Conservation (phyloP, 2,888 invertebrate species). For the Calliphora vomitoria region DNA sequence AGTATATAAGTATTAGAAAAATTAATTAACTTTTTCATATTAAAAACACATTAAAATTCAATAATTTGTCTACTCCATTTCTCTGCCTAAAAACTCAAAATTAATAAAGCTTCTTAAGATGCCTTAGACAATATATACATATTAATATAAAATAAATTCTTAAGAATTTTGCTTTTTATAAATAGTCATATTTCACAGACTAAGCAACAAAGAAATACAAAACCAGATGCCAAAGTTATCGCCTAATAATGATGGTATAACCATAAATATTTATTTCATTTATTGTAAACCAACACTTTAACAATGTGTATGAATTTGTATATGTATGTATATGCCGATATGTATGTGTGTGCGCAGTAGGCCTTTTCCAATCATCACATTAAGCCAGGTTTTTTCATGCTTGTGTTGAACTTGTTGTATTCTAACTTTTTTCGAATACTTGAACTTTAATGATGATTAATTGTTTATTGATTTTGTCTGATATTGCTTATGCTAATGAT, state of each 20-base stretch:
- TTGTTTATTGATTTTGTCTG: conserved; percentile 28
- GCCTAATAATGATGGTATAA: not conserved
- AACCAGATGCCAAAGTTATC: conserved; percentile 20
- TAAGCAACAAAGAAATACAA: not conserved
- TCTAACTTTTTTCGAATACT: not conserved
- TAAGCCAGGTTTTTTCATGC: not conserved
- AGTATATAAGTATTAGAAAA: no score
- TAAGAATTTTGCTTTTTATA: not conserved
- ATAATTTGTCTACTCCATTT: no score
- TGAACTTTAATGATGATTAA: conserved; percentile 58
- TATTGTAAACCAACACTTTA: not conserved
- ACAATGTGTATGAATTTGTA: not conserved
- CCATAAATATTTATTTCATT: conserved; percentile 9
- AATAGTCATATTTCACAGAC: conserved; percentile 10
- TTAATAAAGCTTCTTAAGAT: no score
- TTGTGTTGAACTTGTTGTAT: not conserved
- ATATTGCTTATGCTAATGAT: conserved; percentile 44
- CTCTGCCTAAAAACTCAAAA: no score
- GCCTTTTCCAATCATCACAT: conserved; percentile 20
- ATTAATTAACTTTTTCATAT: no score
- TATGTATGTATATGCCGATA: not conserved
- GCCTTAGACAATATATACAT: not conserved
- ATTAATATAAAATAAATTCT: not conserved
- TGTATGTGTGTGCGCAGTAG: not conserved
- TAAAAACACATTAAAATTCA: no score